These are phyloP conservation scores for Tonatia bakeri DNA, from an alignment of 2,113 vertebrate genomes.

Conservation along the genomic window DNA sequence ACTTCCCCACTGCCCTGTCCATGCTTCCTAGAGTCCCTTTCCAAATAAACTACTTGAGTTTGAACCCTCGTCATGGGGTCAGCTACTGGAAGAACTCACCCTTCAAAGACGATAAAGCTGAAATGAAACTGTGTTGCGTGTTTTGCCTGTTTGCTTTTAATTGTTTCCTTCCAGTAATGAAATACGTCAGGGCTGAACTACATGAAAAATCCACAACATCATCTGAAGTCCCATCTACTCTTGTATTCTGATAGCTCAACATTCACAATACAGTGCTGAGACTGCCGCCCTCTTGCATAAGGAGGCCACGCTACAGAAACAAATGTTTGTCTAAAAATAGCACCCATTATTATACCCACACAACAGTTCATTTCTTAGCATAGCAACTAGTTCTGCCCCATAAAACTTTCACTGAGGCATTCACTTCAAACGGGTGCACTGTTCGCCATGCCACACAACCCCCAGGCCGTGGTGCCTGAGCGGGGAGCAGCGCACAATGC, in stretches of 20 bases:
- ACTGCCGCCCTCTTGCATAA: conserved; percentile 23
- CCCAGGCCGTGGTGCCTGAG: background rate
- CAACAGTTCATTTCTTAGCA: conserved; percentile 48
- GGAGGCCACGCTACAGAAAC: conserved; percentile 46
- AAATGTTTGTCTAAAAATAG: conserved; percentile 69
- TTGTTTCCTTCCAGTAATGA: background rate
- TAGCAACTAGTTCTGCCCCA: conserved; percentile 64
- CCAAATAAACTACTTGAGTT: background rate
- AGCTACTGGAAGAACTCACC: background rate
- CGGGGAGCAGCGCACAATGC: background rate
- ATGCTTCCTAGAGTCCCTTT: background rate
- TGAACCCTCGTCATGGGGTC: background rate
- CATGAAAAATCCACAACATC: background rate
- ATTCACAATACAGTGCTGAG: conserved; percentile 23
- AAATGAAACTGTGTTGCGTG: background rate
- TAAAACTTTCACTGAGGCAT: conserved; percentile 52
- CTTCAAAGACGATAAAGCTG: background rate
- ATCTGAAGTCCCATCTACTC: background rate
- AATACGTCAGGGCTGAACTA: background rate
- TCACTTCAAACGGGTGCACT: conserved; percentile 44
- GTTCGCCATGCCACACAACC: background rate
- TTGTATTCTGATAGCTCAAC: background rate
- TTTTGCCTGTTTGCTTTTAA: background rate
- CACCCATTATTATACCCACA: conserved; percentile 58
- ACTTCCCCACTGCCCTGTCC: background rate